phyloP scores from a whole-genome alignment of 2,888 invertebrate species.

The Melinaea marsaeus region DNA sequence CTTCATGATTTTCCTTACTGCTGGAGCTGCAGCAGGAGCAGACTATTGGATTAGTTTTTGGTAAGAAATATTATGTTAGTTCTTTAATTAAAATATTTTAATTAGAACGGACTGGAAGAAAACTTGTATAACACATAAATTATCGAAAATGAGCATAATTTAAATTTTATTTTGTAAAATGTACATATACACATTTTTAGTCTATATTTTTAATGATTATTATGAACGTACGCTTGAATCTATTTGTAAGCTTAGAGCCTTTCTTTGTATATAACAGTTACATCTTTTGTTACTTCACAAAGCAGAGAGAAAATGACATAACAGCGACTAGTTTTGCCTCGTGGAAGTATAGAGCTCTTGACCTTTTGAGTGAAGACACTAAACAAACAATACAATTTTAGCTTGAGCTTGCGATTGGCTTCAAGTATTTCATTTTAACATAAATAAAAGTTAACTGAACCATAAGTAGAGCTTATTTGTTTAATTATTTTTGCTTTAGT shows the following conservation, averaged over 20 bases:
- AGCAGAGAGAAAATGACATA: slow-evolving; percentile 18
- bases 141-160: too few species aligned
- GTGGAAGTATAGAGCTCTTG: slow-evolving; percentile 17
- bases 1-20: slow-evolving; percentile 66
- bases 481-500: slow-evolving; percentile 6
- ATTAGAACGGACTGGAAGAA: not conserved
- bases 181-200: too few species aligned
- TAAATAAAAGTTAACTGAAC: slow-evolving; percentile 11
- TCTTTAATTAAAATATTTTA: too few species aligned
- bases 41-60: slow-evolving; percentile 86
- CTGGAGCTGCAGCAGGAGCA: slow-evolving; percentile 78
- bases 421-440: not conserved
- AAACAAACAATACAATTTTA: slow-evolving; percentile 25
- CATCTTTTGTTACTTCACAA: slow-evolving; percentile 13
- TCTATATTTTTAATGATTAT: too few species aligned
- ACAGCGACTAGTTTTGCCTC: slow-evolving; percentile 13
- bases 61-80: slow-evolving; percentile 52
- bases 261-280: slow-evolving; percentile 3
- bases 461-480: not conserved
- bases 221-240: too few species aligned
- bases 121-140: too few species aligned
- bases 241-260: not conserved
- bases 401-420: slow-evolving; percentile 17
- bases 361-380: slow-evolving; percentile 21
- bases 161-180: too few species aligned